Conservation (phyloP, 2,888 invertebrate genomes). For the Watsonalla cultraria region DNA sequence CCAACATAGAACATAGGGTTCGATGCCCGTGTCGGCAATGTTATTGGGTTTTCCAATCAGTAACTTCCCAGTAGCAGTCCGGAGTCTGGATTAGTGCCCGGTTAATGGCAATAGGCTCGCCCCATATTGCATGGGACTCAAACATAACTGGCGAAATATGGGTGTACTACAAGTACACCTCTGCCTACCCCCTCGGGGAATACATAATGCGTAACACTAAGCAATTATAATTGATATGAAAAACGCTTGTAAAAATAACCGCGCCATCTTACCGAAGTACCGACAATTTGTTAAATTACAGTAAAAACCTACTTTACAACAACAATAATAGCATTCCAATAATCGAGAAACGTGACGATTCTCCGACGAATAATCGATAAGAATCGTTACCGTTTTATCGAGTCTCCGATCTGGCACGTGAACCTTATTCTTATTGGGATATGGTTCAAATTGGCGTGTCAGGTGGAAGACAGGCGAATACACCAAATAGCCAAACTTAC, state of each 20-base stretch:
- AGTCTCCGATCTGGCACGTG: constrained; percentile 1
- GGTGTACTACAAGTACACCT: too few relatives aligned
- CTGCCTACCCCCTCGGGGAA: too few relatives aligned
- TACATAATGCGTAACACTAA: constrained; percentile 3
- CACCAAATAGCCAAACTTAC: constrained; percentile 36
- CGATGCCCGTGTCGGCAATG: too few relatives aligned
- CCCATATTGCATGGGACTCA: too few relatives aligned
- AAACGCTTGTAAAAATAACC: constrained; percentile 39
- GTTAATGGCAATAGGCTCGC: too few relatives aligned
- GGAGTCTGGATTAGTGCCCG: too few relatives aligned
- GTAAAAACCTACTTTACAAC: constrained; percentile 44
- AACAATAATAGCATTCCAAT: constrained; percentile 43
- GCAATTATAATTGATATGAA: constrained; percentile 2
- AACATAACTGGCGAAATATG: too few relatives aligned
- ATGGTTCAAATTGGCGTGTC: constrained; percentile 7
- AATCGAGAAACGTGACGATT: constrained; percentile 14
- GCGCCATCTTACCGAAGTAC: constrained; percentile 16
- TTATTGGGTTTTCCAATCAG: too few relatives aligned
- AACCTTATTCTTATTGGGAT: constrained; percentile 4
- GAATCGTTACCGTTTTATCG: constrained; percentile 10
- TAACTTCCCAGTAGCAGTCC: too few relatives aligned
- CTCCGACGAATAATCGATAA: constrained; percentile 4
- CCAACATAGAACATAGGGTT: too few relatives aligned
- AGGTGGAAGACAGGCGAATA: constrained; percentile 10
- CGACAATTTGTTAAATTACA: constrained; percentile 18